Conservation (phyloP, 2,888 invertebrate genomes). For the Ichneumoninae sp. region DNA sequence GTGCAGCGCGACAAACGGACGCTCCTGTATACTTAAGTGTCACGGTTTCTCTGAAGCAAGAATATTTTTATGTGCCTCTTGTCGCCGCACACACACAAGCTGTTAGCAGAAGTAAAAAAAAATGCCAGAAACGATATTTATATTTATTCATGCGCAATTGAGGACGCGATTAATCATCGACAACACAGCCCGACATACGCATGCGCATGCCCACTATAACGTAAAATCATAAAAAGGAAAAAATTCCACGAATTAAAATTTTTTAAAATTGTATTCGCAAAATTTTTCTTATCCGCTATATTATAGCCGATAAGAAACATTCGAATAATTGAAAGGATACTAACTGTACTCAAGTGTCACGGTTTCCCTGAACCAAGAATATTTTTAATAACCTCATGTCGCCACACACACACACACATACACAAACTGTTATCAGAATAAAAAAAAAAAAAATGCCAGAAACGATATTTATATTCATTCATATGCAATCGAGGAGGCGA, state of each 20-base stretch:
- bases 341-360: conserved; percentile 33
- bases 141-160: conserved; percentile 4
- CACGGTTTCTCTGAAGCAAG: not conserved
- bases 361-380: not conserved
- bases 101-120: conserved; percentile 2
- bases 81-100: conserved; percentile 7
- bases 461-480: not conserved
- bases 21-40: conserved; percentile 20
- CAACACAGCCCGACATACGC: not conserved
- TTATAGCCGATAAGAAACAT: no score
- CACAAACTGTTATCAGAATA: conserved; percentile 8
- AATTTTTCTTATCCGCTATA: no score
- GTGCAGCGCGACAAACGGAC: not conserved
- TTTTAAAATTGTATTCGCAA: no score
- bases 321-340: no score
- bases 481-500: conserved; percentile 21
- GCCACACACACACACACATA: not conserved
- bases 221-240: not conserved
- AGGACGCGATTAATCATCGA: conserved; percentile 24
- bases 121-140: not conserved
- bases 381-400: conserved; percentile 22
- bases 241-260: no score
- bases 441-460: not conserved
- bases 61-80: conserved; percentile 12
- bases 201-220: conserved; percentile 10